Evolutionary conservation across 2,113 vertebrate genomes (phyloP).

Genomic region (Illadopsis cleaveri): DNA sequence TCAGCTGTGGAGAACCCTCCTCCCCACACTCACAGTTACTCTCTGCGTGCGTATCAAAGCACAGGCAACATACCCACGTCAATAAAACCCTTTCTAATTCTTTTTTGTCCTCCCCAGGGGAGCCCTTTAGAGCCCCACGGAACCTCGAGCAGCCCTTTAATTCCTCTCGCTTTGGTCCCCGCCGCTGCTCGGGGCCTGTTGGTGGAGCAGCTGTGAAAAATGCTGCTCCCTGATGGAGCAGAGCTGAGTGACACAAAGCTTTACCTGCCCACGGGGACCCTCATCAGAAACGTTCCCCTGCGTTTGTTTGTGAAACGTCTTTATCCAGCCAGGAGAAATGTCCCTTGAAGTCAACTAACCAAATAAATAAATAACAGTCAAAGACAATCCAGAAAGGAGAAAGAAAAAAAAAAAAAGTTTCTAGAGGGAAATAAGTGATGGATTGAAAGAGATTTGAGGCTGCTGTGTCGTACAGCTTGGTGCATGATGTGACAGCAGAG

Average conservation of each 20-base stretch:
- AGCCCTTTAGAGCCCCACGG: not conserved
- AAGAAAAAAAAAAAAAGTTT: not conserved
- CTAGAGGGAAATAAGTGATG: slow-evolving; percentile 55
- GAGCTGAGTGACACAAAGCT: slow-evolving; percentile 33
- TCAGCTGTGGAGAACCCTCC: not conserved
- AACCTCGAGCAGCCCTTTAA: slow-evolving; percentile 12
- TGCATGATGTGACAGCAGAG: not conserved
- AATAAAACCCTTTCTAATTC: slow-evolving; percentile 40
- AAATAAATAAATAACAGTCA: slow-evolving; percentile 35
- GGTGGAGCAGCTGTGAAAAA: slow-evolving; percentile 14
- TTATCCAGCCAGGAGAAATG: slow-evolving; percentile 32
- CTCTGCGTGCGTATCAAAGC: not conserved
- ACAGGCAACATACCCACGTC: not conserved
- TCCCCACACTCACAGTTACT: not conserved
- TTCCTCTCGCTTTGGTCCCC: not conserved
- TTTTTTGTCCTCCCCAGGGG: slow-evolving; percentile 9
- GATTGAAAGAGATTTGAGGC: slow-evolving; percentile 43
- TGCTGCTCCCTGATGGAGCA: not conserved
- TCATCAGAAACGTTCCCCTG: slow-evolving; percentile 9
- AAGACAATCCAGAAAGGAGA: not conserved
- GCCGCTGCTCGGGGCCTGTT: not conserved
- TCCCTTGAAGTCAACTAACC: slow-evolving; percentile 52
- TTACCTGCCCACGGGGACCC: slow-evolving; percentile 43
- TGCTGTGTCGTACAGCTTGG: not conserved
- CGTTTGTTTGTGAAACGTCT: slow-evolving; percentile 44